Evolutionary conservation across 2,797 vertebrate genomes (phyloP).

Genomic region (Helarctos malayanus): DNA sequence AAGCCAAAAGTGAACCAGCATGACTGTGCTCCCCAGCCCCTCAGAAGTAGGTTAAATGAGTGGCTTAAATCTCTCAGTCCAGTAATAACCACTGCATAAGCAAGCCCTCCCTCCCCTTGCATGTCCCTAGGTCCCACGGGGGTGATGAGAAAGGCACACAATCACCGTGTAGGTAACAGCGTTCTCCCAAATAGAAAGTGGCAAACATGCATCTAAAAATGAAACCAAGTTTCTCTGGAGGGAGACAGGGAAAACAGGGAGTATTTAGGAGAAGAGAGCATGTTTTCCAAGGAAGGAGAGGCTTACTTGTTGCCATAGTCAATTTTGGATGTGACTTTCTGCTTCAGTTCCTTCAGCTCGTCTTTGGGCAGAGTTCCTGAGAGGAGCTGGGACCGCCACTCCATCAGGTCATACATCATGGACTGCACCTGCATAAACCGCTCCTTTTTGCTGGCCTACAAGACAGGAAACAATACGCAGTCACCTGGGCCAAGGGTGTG

Average conservation of each 20-base stretch:
- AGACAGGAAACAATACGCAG: background rate
- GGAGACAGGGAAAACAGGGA: background rate
- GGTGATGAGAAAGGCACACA: conserved; percentile 16
- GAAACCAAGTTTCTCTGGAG: conserved; percentile 8
- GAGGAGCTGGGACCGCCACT: conserved; percentile 99
- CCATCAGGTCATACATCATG: conserved; percentile 98
- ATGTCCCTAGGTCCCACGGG: background rate
- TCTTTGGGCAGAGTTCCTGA: conserved; percentile 98
- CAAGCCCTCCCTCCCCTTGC: background rate
- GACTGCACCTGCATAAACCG: conserved; percentile 94
- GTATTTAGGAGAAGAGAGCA: background rate
- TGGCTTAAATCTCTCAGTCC: conserved; percentile 69
- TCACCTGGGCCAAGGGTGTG: background rate
- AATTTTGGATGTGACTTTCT: conserved; percentile 99
- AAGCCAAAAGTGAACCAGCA: conserved; percentile 56
- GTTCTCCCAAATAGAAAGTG: conserved; percentile 54
- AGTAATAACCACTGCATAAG: conserved; percentile 20
- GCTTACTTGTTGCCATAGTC: conserved; percentile 98
- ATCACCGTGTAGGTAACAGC: background rate
- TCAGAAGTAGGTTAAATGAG: conserved; percentile 67
- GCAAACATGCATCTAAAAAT: background rate
- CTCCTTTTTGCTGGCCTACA: conserved; percentile 92
- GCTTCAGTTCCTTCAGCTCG: conserved; percentile 98
- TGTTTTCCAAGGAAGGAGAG: background rate
- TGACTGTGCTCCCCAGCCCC: background rate